These are phyloP conservation scores for Scrobipalpa costella DNA, from an alignment of 2,888 invertebrate genomes.

Conservation along the genomic window DNA sequence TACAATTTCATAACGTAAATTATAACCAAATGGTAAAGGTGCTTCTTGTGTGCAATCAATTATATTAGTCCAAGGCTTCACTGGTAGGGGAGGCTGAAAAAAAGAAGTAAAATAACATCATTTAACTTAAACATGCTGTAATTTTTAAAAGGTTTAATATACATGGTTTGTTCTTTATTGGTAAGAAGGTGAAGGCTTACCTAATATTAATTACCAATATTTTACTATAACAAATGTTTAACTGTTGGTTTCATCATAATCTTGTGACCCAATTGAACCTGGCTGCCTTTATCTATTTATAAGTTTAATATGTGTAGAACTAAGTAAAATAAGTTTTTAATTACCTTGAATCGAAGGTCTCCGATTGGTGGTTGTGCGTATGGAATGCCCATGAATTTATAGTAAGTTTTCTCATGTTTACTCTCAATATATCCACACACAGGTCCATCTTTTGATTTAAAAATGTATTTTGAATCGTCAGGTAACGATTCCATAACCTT, in stretches of 20 bases:
- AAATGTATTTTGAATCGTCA: slow-evolving; percentile 35
- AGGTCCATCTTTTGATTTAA: slow-evolving; percentile 57
- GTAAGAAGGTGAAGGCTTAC: too few relatives aligned
- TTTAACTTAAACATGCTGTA: too few relatives aligned
- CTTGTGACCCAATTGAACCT: not conserved
- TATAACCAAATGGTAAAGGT: slow-evolving; percentile 42
- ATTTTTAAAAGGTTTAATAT: too few relatives aligned
- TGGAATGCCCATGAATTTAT: slow-evolving; percentile 65
- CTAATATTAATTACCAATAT: not conserved
- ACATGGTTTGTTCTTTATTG: too few relatives aligned
- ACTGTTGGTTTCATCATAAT: too few relatives aligned
- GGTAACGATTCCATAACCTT: slow-evolving; percentile 7
- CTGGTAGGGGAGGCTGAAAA: slow-evolving; percentile 64
- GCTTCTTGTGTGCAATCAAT: slow-evolving; percentile 60
- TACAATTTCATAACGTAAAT: slow-evolving; percentile 31
- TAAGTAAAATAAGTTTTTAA: slow-evolving; percentile 25
- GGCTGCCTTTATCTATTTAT: not conserved
- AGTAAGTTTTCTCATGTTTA: slow-evolving; percentile 49
- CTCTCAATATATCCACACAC: slow-evolving; percentile 58
- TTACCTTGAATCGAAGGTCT: slow-evolving; percentile 63
- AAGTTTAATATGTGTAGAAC: not conserved
- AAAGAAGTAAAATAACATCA: not conserved
- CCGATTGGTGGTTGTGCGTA: slow-evolving; percentile 69
- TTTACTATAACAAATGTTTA: too few relatives aligned
- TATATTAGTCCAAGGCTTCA: slow-evolving; percentile 54